These are phyloP conservation scores for Pyrgus malvae DNA, from an alignment of 2,888 invertebrate species.

Conservation along the genomic window DNA sequence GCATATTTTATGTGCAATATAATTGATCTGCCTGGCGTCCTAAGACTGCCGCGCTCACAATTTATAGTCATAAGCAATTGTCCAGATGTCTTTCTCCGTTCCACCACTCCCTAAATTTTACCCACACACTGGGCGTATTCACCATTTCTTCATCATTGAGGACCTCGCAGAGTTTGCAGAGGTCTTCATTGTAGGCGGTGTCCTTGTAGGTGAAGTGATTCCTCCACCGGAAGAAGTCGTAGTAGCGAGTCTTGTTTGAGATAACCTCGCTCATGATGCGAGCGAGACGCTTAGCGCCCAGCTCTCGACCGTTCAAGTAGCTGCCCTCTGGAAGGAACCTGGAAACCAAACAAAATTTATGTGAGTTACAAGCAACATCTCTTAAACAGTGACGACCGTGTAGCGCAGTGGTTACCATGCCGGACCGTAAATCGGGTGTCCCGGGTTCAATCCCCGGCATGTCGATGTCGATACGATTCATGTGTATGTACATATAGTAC, in stretches of 20 bases:
- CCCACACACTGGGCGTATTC: constrained; percentile 31
- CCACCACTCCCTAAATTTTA: constrained; percentile 37
- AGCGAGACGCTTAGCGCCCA: constrained; percentile 39
- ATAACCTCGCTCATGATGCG: constrained; percentile 40
- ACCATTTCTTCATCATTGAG: constrained; percentile 35
- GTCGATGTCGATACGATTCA: no score
- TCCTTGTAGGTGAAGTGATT: constrained; percentile 40
- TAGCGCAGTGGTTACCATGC: no score
- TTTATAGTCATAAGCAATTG: constrained; percentile 25
- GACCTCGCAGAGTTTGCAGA: constrained; percentile 40
- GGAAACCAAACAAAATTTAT: constrained; percentile 28
- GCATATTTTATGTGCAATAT: no score
- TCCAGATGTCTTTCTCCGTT: constrained; percentile 31
- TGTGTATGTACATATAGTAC: no score
- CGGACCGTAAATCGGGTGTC: no score
- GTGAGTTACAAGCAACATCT: no score
- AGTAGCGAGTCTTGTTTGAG: constrained; percentile 35
- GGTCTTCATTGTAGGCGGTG: constrained; percentile 30
- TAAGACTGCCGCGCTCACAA: neutral
- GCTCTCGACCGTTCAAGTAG: constrained; percentile 41
- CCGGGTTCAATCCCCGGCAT: no score
- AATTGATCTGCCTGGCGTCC: no score
- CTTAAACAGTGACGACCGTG: no score
- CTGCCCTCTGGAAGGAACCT: constrained; percentile 41
- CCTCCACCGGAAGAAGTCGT: constrained; percentile 45